Evolutionary conservation across 2,888 invertebrate species (phyloP).

Genomic region (Empis livida): DNA sequence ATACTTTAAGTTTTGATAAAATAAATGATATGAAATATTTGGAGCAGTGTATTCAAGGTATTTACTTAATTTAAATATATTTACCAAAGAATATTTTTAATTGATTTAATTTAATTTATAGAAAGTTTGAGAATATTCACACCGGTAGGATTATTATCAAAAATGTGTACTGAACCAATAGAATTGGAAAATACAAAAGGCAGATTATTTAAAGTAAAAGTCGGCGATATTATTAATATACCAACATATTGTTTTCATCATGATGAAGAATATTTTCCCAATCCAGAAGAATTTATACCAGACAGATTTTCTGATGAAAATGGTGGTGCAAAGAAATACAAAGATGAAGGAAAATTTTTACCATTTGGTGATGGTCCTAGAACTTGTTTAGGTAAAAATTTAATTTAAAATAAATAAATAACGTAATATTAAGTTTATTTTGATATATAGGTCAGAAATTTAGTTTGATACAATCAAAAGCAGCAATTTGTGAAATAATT

Average conservation of each 20-base stretch:
- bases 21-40: constrained; percentile 24
- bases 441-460: background rate
- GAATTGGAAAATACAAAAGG: constrained; percentile 22
- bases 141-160: constrained; percentile 17
- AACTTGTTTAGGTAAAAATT: constrained; percentile 24
- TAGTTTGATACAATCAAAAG: background rate
- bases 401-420: background rate
- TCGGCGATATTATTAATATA: constrained; percentile 18
- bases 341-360: constrained; percentile 24
- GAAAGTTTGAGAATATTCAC: constrained; percentile 26
- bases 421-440: background rate
- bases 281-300: constrained; percentile 24
- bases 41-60: constrained; percentile 30
- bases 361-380: constrained; percentile 32
- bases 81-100: background rate
- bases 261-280: constrained; percentile 23
- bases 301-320: constrained; percentile 24
- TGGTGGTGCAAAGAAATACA: constrained; percentile 23
- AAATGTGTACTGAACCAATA: constrained; percentile 23
- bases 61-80: background rate
- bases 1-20: constrained; percentile 22
- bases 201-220: constrained; percentile 16
- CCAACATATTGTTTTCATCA: constrained; percentile 21
- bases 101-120: constrained; percentile 9
- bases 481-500: background rate